Evolutionary conservation across 2,113 vertebrate species (phyloP).

Genomic region (Charadrius vociferus): DNA sequence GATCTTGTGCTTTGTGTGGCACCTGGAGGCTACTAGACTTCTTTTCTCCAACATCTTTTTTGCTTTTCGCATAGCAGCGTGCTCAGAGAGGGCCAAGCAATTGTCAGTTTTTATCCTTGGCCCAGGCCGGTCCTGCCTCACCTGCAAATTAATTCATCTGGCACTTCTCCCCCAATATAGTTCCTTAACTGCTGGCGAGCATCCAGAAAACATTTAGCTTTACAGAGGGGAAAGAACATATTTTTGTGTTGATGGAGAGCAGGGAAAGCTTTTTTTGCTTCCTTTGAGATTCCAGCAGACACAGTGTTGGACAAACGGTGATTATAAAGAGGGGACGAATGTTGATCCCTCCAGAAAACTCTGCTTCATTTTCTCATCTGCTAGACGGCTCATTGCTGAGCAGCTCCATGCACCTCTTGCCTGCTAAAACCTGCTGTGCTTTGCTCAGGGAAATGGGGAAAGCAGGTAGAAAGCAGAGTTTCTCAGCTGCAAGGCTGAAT

Average conservation of each 20-base stretch:
- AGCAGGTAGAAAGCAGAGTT: background rate
- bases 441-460: background rate
- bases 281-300: background rate
- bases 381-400: background rate
- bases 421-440: background rate
- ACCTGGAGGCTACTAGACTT: background rate
- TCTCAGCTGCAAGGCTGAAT: background rate
- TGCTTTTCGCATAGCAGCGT: background rate
- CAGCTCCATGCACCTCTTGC: background rate
- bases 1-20: background rate
- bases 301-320: background rate
- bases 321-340: background rate
- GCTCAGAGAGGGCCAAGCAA: background rate
- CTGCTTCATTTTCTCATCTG: background rate
- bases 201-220: background rate
- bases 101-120: background rate
- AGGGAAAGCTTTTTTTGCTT: background rate
- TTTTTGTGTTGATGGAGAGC: background rate
- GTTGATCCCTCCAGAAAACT: background rate
- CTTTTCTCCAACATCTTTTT: background rate
- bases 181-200: background rate
- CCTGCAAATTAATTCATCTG: background rate
- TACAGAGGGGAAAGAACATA: background rate
- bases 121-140: background rate
- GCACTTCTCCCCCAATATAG: background rate